phyloP scores from a whole-genome alignment of 2,113 vertebrate genomes.

The Saimiri boliviensis region DNA sequence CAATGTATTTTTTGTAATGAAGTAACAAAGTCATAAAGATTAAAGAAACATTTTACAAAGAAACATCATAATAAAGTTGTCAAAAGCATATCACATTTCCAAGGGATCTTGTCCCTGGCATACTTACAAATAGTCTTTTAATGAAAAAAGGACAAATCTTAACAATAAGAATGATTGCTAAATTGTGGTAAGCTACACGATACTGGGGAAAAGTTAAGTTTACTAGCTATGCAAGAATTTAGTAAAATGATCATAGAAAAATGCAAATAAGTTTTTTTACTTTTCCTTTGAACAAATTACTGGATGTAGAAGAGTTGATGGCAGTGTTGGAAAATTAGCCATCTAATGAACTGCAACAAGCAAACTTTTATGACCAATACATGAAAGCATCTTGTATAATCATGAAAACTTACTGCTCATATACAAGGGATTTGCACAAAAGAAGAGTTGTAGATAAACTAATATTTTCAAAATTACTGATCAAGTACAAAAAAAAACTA shows the following conservation, averaged over 20 bases:
- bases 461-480: not conserved
- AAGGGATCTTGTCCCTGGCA: not conserved
- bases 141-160: not conserved
- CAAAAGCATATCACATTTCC: not conserved
- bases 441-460: not conserved
- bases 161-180: not conserved
- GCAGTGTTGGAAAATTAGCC: not conserved
- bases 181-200: not conserved
- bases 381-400: not conserved
- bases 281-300: not conserved
- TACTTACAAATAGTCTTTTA: not conserved
- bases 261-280: not conserved
- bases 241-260: not conserved
- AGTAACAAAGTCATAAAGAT: not conserved
- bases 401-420: not conserved
- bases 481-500: not conserved
- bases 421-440: not conserved
- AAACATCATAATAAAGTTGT: not conserved
- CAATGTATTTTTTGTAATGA: not conserved
- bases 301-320: not conserved
- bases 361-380: not conserved
- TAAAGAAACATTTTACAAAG: not conserved
- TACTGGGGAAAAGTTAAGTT: not conserved
- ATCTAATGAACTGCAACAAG: not conserved
- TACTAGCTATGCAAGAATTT: not conserved